These are phyloP conservation scores for Turritopsis dohrnii DNA, from an alignment of 30 jellyfish, hydroid and myxozoan genomes.

Conservation along the genomic window DNA sequence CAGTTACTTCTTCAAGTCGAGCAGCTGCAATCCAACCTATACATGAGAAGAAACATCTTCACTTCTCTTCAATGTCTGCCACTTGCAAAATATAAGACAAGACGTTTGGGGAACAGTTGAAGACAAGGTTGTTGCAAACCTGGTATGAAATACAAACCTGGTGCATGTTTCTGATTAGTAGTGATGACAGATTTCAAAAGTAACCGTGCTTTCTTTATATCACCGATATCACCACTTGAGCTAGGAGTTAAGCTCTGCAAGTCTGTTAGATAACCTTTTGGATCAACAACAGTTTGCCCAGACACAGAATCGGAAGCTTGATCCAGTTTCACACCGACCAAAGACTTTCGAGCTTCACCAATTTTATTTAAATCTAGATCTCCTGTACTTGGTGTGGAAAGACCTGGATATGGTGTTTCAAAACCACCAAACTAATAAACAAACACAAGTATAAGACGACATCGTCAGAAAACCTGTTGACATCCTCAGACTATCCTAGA, in stretches of 20 bases:
- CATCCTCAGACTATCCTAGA: too few relatives aligned
- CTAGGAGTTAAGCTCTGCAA: constrained; percentile 90
- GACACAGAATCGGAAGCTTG: constrained; percentile 99
- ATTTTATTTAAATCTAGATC: constrained; percentile 89
- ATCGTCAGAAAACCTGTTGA: too few relatives aligned
- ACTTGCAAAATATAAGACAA: too few relatives aligned
- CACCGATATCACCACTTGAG: constrained; percentile 97
- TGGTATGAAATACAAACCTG: constrained; percentile 60
- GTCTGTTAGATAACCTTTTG: constrained; percentile 95
- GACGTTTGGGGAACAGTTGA: too few relatives aligned
- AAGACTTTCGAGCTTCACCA: constrained; percentile 98
- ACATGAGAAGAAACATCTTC: too few relatives aligned
- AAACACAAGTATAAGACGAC: background rate
- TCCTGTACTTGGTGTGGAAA: constrained; percentile 75
- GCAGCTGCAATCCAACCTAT: constrained; percentile 99
- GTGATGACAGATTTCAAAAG: constrained; percentile 91
- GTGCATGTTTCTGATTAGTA: constrained; percentile 94
- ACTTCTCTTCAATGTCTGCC: too few relatives aligned
- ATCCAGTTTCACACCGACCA: constrained; percentile 96
- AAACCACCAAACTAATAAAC: constrained; percentile 64
- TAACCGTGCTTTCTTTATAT: constrained; percentile 90
- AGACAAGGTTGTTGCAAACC: background rate
- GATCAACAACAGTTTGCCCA: constrained; percentile 99
- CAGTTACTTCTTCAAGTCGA: constrained; percentile 98
- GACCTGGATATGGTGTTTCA: constrained; percentile 82